Evolutionary conservation across 2,113 vertebrate genomes (phyloP), one percentile per base, ranked within the genome.

Genomic region (Rhea americana): DNA sequence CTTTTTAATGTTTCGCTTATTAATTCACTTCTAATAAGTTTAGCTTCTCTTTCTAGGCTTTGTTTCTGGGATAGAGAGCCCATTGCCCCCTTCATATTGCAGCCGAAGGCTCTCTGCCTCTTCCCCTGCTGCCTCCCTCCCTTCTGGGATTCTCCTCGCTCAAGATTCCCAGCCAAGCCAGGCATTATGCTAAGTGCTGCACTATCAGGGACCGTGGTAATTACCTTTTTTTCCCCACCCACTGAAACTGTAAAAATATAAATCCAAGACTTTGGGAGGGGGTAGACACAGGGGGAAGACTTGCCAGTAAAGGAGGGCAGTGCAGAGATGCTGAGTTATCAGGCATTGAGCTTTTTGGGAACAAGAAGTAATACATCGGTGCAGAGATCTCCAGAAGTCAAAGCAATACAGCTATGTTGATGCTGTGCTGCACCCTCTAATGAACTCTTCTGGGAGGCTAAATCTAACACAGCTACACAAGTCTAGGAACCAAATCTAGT

Each of bases 131-230:
- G 4, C 47, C 43, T 62, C 20, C 3, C 7, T 41, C 32, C 2
- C 2, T 71, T 50, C 79, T 67, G 43, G 28, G 43, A 86, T 84
- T 77, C 77, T 81, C 73, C 47, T 90, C 51, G 32, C 37, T 74
- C 71, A 47, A 77, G 85, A 92, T 86, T 93, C 61, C 71, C 68
- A 88, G 59, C 87, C 75, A 88, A 87, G 70, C 79, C 90, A 92
- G 63, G 58, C 82, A 93, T 94, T 76, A 91, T 26, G 30, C 41
- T 94, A 91, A 95, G 82, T 94, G 82, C 35, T 92, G 91, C 35
- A 37, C 84, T 78, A 90, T 85, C 89, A 87, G n/a, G 85, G 87
- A 73, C 47, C 68, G 84, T 76, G 84, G 43, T 39, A 90, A 51
- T 24, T 35, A 70, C 37, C 32, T 50, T 85, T 81, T n/a, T 41